phyloP scores from a whole-genome alignment of 2,888 invertebrate species.

The Perizoma affinitatum region DNA sequence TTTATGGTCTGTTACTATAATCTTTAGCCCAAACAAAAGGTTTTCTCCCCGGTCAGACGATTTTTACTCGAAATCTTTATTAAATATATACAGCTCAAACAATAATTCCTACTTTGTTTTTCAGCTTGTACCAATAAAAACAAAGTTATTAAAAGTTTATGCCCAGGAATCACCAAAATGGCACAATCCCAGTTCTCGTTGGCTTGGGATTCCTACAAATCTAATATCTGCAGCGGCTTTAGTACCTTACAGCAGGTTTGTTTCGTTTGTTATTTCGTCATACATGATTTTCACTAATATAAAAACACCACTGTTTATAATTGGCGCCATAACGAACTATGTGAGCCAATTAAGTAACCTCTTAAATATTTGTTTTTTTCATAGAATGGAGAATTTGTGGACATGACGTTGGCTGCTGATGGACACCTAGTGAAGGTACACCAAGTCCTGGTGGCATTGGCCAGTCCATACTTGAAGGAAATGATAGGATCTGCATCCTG shows the following conservation, averaged over 20 bases:
- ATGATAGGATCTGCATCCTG: slow-evolving; percentile 73
- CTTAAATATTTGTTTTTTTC: slow-evolving; percentile 28
- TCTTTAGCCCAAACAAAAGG: too few relatives aligned
- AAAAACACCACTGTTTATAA: too few relatives aligned
- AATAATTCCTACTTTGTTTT: neutral
- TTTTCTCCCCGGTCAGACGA: too few relatives aligned
- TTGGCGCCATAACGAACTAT: slow-evolving; percentile 12
- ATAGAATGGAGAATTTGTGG: slow-evolving; percentile 79
- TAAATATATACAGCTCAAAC: neutral
- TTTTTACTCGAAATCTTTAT: neutral
- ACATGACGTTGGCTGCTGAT: slow-evolving; percentile 77
- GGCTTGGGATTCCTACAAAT: slow-evolving; percentile 72
- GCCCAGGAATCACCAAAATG: slow-evolving; percentile 16
- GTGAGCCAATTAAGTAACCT: neutral
- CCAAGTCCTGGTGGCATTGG: slow-evolving; percentile 68
- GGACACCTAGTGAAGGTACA: slow-evolving; percentile 77
- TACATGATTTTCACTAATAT: too few relatives aligned
- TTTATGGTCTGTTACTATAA: too few relatives aligned
- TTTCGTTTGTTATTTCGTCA: too few relatives aligned
- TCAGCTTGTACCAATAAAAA: slow-evolving; percentile 3
- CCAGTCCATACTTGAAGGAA: slow-evolving; percentile 76
- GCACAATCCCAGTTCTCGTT: slow-evolving; percentile 46
- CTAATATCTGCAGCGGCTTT: slow-evolving; percentile 71
- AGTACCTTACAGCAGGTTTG: slow-evolving; percentile 73
- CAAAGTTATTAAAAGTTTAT: neutral